phyloP scores from a whole-genome alignment of 2,113 vertebrate genomes.

The Protomyctophum bolini region DNA sequence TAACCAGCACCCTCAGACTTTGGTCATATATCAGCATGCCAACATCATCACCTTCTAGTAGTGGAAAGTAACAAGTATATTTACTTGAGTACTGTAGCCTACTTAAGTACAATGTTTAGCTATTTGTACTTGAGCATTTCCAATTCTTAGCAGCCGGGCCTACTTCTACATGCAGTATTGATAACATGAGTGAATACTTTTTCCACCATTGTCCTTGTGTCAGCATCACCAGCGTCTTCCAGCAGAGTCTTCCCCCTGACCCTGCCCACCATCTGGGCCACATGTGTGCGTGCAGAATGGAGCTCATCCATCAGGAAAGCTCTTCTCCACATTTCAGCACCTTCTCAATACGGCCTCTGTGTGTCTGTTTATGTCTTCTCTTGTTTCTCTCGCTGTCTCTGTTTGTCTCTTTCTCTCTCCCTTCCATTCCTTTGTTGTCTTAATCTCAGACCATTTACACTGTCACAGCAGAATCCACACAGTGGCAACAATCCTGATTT shows the following conservation, averaged over 20 bases:
- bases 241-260: slow-evolving; percentile 18
- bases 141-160: no score
- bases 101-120: no score
- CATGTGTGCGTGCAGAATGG: slow-evolving; percentile 32
- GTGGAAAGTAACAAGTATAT: no score
- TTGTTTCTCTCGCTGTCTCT: neutral
- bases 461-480: no score
- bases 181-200: no score
- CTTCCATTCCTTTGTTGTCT: neutral
- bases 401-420: neutral
- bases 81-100: no score
- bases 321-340: neutral
- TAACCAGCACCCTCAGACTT: neutral
- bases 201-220: neutral
- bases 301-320: slow-evolving; percentile 43
- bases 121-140: no score
- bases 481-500: no score
- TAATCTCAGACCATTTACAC: no score
- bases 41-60: no score
- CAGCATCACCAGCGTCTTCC: slow-evolving; percentile 6
- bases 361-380: slow-evolving; percentile 13
- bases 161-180: no score
- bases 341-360: neutral
- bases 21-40: neutral
- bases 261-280: slow-evolving; percentile 55